A percentile compares a stretch with the other conserved stretches of the same genome.
phyloP scores from a whole-genome alignment of 2,888 invertebrate genomes.

The Gortyna flavago region DNA sequence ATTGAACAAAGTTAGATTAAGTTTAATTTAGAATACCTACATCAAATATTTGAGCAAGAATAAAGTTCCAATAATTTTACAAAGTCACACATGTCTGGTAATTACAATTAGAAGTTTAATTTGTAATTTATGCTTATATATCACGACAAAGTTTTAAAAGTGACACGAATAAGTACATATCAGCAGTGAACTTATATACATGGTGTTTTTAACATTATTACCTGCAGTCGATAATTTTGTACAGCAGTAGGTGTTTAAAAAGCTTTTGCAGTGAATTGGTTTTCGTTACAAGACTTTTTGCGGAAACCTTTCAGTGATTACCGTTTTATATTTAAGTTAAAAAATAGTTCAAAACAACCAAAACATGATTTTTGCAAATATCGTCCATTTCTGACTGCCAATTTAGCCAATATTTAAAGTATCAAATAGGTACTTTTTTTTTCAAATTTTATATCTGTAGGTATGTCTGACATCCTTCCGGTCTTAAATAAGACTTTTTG shows the following conservation, averaged over 20 bases:
- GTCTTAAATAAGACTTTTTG: background rate
- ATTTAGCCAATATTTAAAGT: too few species aligned
- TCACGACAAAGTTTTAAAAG: slow-evolving; percentile 53
- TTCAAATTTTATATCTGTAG: background rate
- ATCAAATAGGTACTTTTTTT: background rate
- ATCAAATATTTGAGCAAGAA: slow-evolving; percentile 18
- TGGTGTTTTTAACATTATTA: slow-evolving; percentile 49
- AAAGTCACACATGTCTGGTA: slow-evolving; percentile 45
- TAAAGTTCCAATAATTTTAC: slow-evolving; percentile 31
- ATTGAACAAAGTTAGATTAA: background rate
- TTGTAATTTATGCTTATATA: slow-evolving; percentile 56
- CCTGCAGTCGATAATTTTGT: slow-evolving; percentile 16
- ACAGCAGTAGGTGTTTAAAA: slow-evolving; percentile 25
- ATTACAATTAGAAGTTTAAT: slow-evolving; percentile 62
- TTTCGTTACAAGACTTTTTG: slow-evolving; percentile 18
- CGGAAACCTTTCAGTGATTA: background rate
- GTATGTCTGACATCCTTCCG: too few species aligned
- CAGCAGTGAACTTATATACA: slow-evolving; percentile 37
- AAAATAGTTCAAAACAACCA: background rate
- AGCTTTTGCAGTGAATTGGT: slow-evolving; percentile 12
- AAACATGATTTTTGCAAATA: background rate
- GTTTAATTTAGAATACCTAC: slow-evolving; percentile 14
- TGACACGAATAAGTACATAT: slow-evolving; percentile 46
- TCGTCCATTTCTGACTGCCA: background rate
- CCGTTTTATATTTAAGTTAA: background rate